These are phyloP conservation scores for Hypolimnas misippus DNA, from an alignment of 2,888 invertebrate species.

Conservation along the genomic window DNA sequence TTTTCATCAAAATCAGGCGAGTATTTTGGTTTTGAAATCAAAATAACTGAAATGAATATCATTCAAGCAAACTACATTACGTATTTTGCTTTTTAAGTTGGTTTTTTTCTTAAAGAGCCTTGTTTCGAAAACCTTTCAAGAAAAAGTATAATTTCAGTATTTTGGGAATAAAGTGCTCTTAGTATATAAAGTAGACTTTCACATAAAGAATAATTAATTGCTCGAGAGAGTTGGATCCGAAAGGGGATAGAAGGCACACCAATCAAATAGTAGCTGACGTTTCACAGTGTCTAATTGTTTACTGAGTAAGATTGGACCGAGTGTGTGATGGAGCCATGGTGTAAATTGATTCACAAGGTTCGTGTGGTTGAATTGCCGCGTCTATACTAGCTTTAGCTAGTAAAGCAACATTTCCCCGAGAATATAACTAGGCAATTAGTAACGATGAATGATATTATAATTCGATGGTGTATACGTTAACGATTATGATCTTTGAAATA, in stretches of 20 bases:
- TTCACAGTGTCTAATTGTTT: constrained; percentile 13
- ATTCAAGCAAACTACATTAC: too few species aligned
- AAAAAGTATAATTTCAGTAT: too few species aligned
- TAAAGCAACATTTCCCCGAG: neutral
- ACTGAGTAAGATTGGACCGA: constrained; percentile 7
- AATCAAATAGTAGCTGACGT: constrained; percentile 11
- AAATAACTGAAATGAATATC: too few species aligned
- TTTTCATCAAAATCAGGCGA: too few species aligned
- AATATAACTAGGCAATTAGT: neutral
- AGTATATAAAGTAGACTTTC: neutral
- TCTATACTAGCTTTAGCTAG: neutral
- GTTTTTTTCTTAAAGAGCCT: too few species aligned
- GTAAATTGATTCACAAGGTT: neutral
- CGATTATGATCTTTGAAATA: too few species aligned
- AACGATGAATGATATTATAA: too few species aligned
- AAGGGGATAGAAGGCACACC: constrained; percentile 1
- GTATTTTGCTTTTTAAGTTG: too few species aligned
- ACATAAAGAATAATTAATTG: constrained; percentile 5
- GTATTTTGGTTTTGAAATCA: too few species aligned
- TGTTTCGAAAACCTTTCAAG: too few species aligned
- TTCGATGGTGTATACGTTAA: too few species aligned
- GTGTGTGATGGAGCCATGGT: neutral
- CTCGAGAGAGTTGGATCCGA: neutral
- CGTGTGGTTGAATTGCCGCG: neutral
- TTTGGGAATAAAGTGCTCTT: too few species aligned